Conservation (phyloP, 2,797 vertebrate genomes). For the Silurus lanzhouensis region DNA sequence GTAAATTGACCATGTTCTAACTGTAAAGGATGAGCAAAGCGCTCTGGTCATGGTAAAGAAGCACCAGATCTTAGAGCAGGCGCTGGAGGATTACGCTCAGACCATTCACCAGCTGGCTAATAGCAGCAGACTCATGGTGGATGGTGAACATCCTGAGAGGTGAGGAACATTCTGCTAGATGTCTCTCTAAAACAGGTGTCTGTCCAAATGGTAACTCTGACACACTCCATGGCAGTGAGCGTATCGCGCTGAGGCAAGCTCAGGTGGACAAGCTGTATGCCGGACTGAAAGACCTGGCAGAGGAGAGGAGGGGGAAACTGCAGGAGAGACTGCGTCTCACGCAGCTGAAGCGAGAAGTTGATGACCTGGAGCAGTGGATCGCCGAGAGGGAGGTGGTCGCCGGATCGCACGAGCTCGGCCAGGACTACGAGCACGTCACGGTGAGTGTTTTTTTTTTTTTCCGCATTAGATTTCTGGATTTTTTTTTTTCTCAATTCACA, state of each 20-base stretch:
- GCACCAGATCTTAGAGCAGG: constrained; percentile 88
- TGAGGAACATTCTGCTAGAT: constrained; percentile 53
- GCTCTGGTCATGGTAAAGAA: constrained; percentile 92
- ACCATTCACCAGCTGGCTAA: constrained; percentile 87
- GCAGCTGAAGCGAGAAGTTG: constrained; percentile 90
- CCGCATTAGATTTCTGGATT: not conserved
- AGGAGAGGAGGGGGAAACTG: constrained; percentile 83
- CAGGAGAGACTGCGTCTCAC: constrained; percentile 89
- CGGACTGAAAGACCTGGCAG: constrained; percentile 87
- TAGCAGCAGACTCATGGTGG: constrained; percentile 89
- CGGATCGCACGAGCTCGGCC: constrained; percentile 91
- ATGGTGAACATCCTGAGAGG: constrained; percentile 89
- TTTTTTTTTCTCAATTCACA: too few relatives aligned
- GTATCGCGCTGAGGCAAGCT: constrained; percentile 85
- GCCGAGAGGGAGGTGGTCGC: constrained; percentile 93
- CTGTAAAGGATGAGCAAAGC: constrained; percentile 74
- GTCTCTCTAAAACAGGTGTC: not conserved
- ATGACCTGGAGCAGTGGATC: constrained; percentile 97
- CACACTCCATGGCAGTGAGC: constrained; percentile 71
- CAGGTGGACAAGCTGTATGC: constrained; percentile 93
- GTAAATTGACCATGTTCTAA: not conserved
- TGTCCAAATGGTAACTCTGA: not conserved
- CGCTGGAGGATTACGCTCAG: constrained; percentile 88
- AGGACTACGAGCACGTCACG: constrained; percentile 96
- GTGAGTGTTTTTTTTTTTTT: constrained; percentile 66